phyloP scores from a whole-genome alignment of 37 sponge, comb jelly and placozoan genomes.

The Tethya wilhelma region DNA sequence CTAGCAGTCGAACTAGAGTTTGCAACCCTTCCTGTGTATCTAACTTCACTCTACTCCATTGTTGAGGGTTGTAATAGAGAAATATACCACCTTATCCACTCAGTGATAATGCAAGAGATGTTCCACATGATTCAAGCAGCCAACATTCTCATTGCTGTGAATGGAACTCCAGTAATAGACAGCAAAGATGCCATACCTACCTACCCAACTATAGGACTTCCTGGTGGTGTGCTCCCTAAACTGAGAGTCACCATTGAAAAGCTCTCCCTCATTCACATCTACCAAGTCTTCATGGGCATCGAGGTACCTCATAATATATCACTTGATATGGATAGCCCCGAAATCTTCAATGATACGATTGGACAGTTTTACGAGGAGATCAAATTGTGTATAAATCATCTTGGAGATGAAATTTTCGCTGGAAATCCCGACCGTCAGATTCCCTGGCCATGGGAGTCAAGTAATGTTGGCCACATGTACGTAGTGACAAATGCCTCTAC shows the following conservation, averaged over 20 bases:
- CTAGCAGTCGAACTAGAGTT: slow-evolving; percentile 46
- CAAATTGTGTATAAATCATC: slow-evolving; percentile 13
- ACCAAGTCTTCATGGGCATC: slow-evolving; percentile 51
- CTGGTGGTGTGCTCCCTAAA: slow-evolving; percentile 51
- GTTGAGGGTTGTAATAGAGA: slow-evolving; percentile 38
- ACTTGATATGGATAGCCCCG: neutral
- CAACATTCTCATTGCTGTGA: slow-evolving; percentile 58
- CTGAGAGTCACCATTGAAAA: slow-evolving; percentile 37
- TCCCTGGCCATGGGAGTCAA: slow-evolving; percentile 37
- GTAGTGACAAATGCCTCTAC: slow-evolving; percentile 9
- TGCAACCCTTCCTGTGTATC: slow-evolving; percentile 51
- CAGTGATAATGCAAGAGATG: slow-evolving; percentile 65
- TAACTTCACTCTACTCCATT: slow-evolving; percentile 61
- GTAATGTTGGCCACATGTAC: neutral
- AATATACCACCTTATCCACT: slow-evolving; percentile 25
- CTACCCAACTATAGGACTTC: slow-evolving; percentile 44
- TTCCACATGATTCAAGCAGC: slow-evolving; percentile 58
- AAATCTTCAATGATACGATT: slow-evolving; percentile 33
- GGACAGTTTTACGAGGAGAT: slow-evolving; percentile 71
- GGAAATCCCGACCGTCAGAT: neutral
- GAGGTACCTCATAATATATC: slow-evolving; percentile 16
- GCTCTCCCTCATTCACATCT: slow-evolving; percentile 22
- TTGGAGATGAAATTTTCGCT: slow-evolving; percentile 1
- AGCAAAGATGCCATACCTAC: neutral
- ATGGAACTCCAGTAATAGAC: slow-evolving; percentile 55